Conservation (phyloP, 2,113 vertebrate species). For the Nycticorax nycticorax region DNA sequence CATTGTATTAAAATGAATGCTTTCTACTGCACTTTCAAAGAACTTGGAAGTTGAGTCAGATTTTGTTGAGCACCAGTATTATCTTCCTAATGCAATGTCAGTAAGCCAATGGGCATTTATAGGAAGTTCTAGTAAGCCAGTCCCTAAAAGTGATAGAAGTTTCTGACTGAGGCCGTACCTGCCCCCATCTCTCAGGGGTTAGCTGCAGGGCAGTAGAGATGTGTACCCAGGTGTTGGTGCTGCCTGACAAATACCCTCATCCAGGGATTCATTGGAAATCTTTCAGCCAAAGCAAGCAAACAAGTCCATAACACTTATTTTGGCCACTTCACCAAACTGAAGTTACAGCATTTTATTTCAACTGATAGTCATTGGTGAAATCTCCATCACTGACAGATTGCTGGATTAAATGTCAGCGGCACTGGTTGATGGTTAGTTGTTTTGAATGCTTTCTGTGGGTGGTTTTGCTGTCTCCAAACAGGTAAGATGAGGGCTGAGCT, state of each 20-base stretch:
- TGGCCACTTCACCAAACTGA: not conserved
- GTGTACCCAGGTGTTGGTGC: not conserved
- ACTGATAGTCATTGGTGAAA: not conserved
- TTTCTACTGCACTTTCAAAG: not conserved
- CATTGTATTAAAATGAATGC: not conserved
- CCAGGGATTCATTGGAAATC: not conserved
- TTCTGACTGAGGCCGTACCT: not conserved
- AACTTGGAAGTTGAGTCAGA: not conserved
- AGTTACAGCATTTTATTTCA: not conserved
- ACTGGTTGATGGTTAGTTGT: not conserved
- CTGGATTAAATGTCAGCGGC: not conserved
- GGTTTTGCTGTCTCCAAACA: not conserved
- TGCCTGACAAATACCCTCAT: not conserved
- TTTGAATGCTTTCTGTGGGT: not conserved
- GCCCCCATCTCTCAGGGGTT: not conserved
- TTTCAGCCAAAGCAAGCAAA: not conserved
- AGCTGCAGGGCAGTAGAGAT: not conserved
- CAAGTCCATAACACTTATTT: not conserved
- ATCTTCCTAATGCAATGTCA: not conserved
- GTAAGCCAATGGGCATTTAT: not conserved
- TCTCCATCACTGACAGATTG: not conserved
- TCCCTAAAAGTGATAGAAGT: not conserved
- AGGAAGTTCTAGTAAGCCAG: not conserved
- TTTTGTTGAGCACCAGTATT: not conserved
- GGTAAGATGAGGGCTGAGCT: not conserved